Conservation (phyloP, 2,797 vertebrate genomes). For the Pitangus sulphuratus region DNA sequence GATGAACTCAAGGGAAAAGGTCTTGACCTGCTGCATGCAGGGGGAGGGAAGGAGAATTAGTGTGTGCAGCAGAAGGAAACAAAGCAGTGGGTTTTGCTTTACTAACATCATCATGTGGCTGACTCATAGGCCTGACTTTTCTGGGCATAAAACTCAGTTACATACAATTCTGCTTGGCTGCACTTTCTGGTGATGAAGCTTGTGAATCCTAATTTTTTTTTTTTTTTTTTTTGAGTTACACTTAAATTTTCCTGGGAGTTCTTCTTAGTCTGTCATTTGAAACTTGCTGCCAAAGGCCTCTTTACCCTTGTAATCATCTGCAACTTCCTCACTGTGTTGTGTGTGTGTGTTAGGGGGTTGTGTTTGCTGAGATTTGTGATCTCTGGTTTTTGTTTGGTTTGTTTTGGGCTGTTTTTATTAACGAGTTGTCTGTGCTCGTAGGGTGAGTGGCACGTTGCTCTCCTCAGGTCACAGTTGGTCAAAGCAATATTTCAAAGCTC, state of each 20-base stretch:
- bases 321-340: neutral
- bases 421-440: neutral
- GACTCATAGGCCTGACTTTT: conserved; percentile 43
- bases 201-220: neutral
- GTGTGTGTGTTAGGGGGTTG: no score
- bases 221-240: neutral
- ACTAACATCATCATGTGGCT: conserved; percentile 14
- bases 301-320: accelerated
- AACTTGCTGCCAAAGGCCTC: neutral
- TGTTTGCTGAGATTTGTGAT: neutral
- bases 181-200: neutral
- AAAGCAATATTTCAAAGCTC: neutral
- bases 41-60: neutral
- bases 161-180: neutral
- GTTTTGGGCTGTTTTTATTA: neutral
- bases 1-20: neutral
- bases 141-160: neutral
- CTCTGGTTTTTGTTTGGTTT: neutral
- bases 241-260: neutral
- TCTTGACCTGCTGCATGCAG: neutral
- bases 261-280: neutral
- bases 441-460: neutral
- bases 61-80: neutral
- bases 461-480: neutral
- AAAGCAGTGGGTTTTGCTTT: conserved; percentile 36